Evolutionary conservation across 2,113 vertebrate species (phyloP).

Genomic region (Catharus fuscescens): DNA sequence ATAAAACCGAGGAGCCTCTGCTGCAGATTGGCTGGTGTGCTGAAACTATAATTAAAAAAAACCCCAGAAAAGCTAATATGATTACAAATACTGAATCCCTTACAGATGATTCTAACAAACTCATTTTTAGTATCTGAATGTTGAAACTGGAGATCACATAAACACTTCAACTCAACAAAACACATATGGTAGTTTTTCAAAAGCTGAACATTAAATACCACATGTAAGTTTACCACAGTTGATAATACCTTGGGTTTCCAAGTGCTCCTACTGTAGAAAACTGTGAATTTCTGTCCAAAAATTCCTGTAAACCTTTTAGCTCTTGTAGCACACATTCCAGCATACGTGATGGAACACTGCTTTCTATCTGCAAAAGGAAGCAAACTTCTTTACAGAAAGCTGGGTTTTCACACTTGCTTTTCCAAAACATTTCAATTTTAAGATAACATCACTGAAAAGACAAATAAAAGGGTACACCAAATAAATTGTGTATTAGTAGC

Average conservation of each 20-base stretch:
- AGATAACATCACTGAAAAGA: neutral
- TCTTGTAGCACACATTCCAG: conserved; percentile 87
- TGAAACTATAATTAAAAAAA: conserved; percentile 74
- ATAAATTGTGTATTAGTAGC: neutral
- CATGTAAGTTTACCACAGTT: neutral
- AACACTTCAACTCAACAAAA: neutral
- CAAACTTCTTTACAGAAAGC: neutral
- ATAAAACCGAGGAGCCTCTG: conserved; percentile 91
- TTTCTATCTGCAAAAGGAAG: conserved; percentile 85
- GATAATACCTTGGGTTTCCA: conserved; percentile 85
- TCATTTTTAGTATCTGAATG: neutral
- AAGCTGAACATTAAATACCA: neutral
- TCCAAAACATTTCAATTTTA: neutral
- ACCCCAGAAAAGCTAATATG: accelerated
- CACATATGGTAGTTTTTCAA: neutral
- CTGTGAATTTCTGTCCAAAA: conserved; percentile 94
- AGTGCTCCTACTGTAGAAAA: conserved; percentile 87
- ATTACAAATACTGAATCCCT: neutral
- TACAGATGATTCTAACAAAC: neutral
- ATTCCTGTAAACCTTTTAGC: conserved; percentile 89
- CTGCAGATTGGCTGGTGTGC: conserved; percentile 87
- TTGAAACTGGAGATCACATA: neutral
- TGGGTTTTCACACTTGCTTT: neutral
- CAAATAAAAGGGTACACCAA: neutral
- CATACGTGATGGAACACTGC: conserved; percentile 81